These are phyloP conservation scores for Pseudolaguvia tuberculata DNA, from an alignment of 2,113 vertebrate genomes.

Conservation along the genomic window DNA sequence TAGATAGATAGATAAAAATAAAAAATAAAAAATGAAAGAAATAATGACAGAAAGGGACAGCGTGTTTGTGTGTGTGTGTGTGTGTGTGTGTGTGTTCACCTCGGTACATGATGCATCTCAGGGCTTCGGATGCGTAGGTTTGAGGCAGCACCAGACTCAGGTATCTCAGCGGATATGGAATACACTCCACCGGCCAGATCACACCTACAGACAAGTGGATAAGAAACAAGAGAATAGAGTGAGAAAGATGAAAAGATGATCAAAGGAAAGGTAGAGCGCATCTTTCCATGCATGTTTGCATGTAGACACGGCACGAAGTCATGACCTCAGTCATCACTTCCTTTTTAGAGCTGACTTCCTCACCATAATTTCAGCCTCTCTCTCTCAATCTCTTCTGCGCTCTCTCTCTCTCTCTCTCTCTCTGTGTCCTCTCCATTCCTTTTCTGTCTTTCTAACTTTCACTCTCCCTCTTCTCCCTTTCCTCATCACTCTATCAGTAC, in stretches of 20 bases:
- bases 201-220: constrained; percentile 58
- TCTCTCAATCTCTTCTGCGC: neutral
- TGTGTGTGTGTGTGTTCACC: constrained; percentile 55
- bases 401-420: neutral
- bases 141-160: constrained; percentile 70
- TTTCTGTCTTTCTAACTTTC: neutral
- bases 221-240: neutral
- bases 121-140: constrained; percentile 72
- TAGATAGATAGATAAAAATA: too few relatives aligned
- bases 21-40: too few relatives aligned
- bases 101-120: constrained; percentile 74
- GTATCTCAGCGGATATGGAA: constrained; percentile 72
- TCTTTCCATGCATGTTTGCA: constrained; percentile 4
- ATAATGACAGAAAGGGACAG: too few relatives aligned
- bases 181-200: constrained; percentile 76
- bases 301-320: neutral
- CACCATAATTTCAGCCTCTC: neutral
- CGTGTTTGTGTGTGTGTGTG: constrained; percentile 13
- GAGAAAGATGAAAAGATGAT: neutral
- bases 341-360: constrained; percentile 11
- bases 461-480: neutral
- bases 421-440: neutral
- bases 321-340: constrained; percentile 5
- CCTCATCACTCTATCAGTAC: neutral
- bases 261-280: neutral